Base-by-base conservation (phyloP, 1,140 invertebrate species). In the Chelonus insularis region DNA sequence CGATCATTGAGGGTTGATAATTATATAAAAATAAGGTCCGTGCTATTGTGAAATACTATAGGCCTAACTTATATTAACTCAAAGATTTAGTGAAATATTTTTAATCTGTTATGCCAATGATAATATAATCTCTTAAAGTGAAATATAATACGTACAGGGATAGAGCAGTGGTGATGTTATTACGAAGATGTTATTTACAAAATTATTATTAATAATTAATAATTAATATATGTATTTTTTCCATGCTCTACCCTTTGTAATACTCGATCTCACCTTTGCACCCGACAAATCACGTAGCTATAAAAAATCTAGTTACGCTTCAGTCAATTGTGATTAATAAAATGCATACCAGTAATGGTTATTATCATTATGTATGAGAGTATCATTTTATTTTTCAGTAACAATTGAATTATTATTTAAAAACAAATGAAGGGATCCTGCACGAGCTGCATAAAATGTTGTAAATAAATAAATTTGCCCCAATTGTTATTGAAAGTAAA, bases 261-360 rank as follows among this genome's bases (percentile, higher is more conserved):
- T n/a, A n/a, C n/a, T n/a, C n/a, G n/a, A 34, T 37, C 20, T 39
- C 34, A 39, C 52, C 37, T n/a, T 43, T 56, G 54, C 54, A 56
- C 54, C 54, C 54, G 54, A 56, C 54, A 57, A 57, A 45, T 57
- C 55, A 57, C 39, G 55, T 57, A 57, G 54, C 21, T 43, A n/a
- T n/a, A n/a, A n/a, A 56, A 21, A 18, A 20, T 18, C 39, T 43
- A 56, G 37, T 43, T 25, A 56, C 21, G 37, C 36, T 56, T 56
- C 21, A 45, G 55, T 57, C 39, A 57, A 57, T 57, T 57, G 39
- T 57, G 21, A 45, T 57, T 34, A 45, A 29, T 57, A 4, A 23
- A 20, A 39, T n/a, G n/a, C n/a, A n/a, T n/a, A n/a, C n/a, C n/a
- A n/a, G n/a, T n/a, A n/a, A n/a, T n/a, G n/a, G n/a, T n/a, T n/a